phyloP scores from a whole-genome alignment of 2,888 invertebrate genomes.

The Euzophera pinguis region DNA sequence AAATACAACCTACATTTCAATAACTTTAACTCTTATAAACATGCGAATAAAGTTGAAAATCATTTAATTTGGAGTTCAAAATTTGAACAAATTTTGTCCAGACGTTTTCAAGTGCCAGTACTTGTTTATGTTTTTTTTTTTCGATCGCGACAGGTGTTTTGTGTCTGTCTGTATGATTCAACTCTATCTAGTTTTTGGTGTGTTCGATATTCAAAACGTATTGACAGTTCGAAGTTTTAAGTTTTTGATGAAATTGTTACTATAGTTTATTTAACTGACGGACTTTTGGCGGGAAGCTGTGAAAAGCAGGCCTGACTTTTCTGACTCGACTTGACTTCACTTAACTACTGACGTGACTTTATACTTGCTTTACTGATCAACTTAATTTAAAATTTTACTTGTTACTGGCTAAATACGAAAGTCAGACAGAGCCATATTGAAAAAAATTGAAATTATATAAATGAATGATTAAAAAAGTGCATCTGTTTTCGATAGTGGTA shows the following conservation, averaged over 20 bases:
- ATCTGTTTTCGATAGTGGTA: no score
- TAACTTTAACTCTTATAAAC: not conserved
- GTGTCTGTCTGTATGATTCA: slow-evolving; percentile 4
- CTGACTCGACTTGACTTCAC: no score
- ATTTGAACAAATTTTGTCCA: slow-evolving; percentile 5
- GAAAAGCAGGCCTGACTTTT: no score
- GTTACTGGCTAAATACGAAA: no score
- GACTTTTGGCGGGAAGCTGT: no score
- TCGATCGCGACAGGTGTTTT: slow-evolving; percentile 18
- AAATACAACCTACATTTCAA: not conserved
- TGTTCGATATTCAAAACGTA: slow-evolving; percentile 1
- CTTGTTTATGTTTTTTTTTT: slow-evolving; percentile 30
- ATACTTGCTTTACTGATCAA: no score
- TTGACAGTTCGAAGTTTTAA: not conserved
- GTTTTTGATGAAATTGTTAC: not conserved
- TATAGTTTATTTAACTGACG: no score
- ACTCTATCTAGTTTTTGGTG: slow-evolving; percentile 3
- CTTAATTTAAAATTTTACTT: no score
- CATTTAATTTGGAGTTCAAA: not conserved
- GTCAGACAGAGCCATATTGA: no score
- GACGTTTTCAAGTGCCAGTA: slow-evolving; percentile 33
- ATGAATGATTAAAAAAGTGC: no score
- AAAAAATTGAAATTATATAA: no score
- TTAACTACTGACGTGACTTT: no score
- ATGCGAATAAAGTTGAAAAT: not conserved